Percentiles rank a stretch among this genome's conserved stretches.
These are phyloP conservation scores for Bombus turneri DNA, from an alignment of 1,140 invertebrate genomes.

Conservation along the genomic window DNA sequence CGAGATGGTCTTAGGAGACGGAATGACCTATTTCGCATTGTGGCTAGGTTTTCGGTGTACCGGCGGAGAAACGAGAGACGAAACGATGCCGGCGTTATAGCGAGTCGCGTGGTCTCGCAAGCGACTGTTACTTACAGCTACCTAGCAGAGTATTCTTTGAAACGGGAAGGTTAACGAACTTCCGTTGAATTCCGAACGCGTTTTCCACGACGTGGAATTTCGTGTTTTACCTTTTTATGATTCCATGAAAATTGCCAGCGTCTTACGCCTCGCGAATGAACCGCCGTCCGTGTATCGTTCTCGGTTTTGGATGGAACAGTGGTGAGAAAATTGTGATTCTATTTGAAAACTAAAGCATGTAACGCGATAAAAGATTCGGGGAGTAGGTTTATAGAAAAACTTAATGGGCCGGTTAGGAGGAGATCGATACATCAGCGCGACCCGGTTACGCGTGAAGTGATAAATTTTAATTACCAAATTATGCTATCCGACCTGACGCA, in stretches of 20 bases:
- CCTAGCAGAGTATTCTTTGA: not conserved
- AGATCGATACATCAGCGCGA: not conserved
- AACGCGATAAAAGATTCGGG: not conserved
- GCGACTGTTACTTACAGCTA: not conserved
- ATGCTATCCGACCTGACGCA: not conserved
- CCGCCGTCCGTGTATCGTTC: no score
- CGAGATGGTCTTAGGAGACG: not conserved
- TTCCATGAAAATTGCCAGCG: not conserved
- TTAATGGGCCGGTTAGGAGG: not conserved
- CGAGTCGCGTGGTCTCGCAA: not conserved
- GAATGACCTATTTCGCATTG: constrained; percentile 39
- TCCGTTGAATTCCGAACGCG: not conserved
- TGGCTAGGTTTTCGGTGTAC: constrained; percentile 13
- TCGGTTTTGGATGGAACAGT: not conserved
- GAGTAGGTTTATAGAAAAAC: not conserved
- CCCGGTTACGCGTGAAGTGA: not conserved
- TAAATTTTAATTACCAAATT: constrained; percentile 25
- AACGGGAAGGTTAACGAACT: not conserved
- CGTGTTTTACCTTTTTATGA: not conserved
- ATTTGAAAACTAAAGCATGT: no score
- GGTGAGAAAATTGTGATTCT: not conserved
- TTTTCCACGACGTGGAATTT: not conserved
- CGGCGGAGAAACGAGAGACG: not conserved
- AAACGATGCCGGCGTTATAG: not conserved
- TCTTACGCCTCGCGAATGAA: not conserved